Evolutionary conservation across 2,888 invertebrate species (phyloP), one percentile per base, ranked within the genome.

Genomic region (Aporophyla lueneburgensis): DNA sequence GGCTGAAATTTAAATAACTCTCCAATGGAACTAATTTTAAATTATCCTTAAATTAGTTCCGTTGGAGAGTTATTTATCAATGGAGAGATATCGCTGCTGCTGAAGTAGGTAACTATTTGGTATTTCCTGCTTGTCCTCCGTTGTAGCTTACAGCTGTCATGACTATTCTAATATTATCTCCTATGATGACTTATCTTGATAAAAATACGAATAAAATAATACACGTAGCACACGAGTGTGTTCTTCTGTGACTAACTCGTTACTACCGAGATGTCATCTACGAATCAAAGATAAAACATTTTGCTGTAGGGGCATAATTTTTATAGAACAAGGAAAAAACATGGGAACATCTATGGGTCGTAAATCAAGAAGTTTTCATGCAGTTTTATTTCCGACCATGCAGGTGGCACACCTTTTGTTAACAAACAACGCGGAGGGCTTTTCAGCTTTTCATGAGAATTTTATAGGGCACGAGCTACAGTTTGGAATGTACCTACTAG

Each of bases 81-180:
- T 79, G 43, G 16, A 63, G 24, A n/a, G 27, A 27, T 58, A 58
- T 58, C 27, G 58, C 16, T 27, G 58, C 16, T 27, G 16, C 58
- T 58, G 27, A 27, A 58, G 56, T 27, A 16, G 56, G 6, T 24
- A 56, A 70, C 19, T 51, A 43, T 46, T 66, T 56, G 24, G 24
- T 67, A 75, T 79, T 75, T 81, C 61, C 51, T 67, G 43, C 19
- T 24, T 3, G 27, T 21, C 40, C 53, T n/a, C 40, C 14, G 14
- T 10, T 2, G 2, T 1, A 56, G 66, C 66, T 81, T 67, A 78
- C 12, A 75, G 19, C n/a, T 68, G 82, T 81, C 78, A 81, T 46
- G 75, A 49, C n/a, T 65, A n/a, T 54, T 65, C 19, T 9, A 40
- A 61, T 59, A 49, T 72, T 80, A 77, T 80, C 80, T 51, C 14